Base-by-base conservation (phyloP, 2,113 vertebrate species). In the Platysteira castanea region DNA sequence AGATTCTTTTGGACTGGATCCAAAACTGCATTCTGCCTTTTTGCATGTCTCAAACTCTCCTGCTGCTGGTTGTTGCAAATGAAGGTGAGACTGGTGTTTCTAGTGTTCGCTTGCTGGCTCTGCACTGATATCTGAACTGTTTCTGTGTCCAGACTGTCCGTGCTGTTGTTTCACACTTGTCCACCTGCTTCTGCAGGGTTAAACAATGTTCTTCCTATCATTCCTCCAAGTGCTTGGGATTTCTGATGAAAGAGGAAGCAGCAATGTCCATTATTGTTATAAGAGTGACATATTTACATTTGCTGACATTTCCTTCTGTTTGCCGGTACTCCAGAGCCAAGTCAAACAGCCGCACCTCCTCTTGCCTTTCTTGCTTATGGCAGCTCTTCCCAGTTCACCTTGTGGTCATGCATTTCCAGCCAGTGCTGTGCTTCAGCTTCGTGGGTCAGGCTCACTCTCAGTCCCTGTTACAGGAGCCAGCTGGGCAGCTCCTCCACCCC, bases 331-430 rank as follows among this genome's bases (percentile, higher is more conserved):
- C 52, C 65, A 67, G 77, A 81, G 91, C 89, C 95, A 96, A 96
- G 52, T 78, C 81, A 89, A 96, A 95, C 84, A 94, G 41, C 35
- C 73, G 56, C 42, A 67, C 73, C 91, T 89, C 73, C 77, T 89
- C 64, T 74, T 81, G 63, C 64, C 47, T 15, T 89, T 91, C 84
- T 53, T 61, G 61, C 37, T 44, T 41, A 50, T 84, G 87, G 41
- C 80, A 81, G 59, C 50, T 63, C 73, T 89, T 80, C 37, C 56
- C 1, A 10, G 76, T 91, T 93, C 87, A 93, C 33, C 30, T 21
- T n/a, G 35, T 95, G 93, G 84, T 84, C 87, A 70, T 41, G 31
- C 41, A 26, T 71, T 88, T 90, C 33, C 91, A 74, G 80, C 64
- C 80, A 77, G 42, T 42, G 50, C 57, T 49, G 27, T 52, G 27